phyloP scores from a whole-genome alignment of 2,888 invertebrate genomes.

The Eupithecia pulchellata region DNA sequence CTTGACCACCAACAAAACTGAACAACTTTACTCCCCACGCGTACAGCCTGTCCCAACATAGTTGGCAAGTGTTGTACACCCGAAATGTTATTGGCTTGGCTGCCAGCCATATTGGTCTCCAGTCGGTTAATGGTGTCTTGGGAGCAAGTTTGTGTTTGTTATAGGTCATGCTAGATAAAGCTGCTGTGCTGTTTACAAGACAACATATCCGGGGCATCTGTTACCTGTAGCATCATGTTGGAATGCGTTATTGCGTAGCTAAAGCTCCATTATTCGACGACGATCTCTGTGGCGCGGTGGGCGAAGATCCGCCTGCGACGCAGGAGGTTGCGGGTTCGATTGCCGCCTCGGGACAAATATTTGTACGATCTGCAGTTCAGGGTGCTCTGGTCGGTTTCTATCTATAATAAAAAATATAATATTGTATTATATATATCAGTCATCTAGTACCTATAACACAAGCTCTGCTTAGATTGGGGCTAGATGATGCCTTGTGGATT shows the following conservation, averaged over 20 bases:
- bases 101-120: constrained; percentile 54
- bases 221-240: constrained; percentile 17
- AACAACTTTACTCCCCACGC: constrained; percentile 34
- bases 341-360: too few species aligned
- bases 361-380: too few species aligned
- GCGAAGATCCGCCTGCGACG: too few species aligned
- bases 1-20: background rate
- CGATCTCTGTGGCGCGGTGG: too few species aligned
- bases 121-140: constrained; percentile 52
- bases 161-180: constrained; percentile 26
- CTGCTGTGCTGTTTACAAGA: constrained; percentile 20
- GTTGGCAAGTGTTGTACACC: constrained; percentile 59
- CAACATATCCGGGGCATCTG: constrained; percentile 22
- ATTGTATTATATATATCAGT: too few species aligned
- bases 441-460: too few species aligned
- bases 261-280: background rate
- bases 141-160: constrained; percentile 41
- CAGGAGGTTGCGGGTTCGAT: too few species aligned
- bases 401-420: too few species aligned
- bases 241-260: background rate
- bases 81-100: constrained; percentile 64
- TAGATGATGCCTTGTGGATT: too few species aligned
- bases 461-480: too few species aligned
- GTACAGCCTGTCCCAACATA: constrained; percentile 35
- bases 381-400: too few species aligned